Evolutionary conservation across 2,113 vertebrate species (phyloP).

Genomic region (Myrmecobius fasciatus): DNA sequence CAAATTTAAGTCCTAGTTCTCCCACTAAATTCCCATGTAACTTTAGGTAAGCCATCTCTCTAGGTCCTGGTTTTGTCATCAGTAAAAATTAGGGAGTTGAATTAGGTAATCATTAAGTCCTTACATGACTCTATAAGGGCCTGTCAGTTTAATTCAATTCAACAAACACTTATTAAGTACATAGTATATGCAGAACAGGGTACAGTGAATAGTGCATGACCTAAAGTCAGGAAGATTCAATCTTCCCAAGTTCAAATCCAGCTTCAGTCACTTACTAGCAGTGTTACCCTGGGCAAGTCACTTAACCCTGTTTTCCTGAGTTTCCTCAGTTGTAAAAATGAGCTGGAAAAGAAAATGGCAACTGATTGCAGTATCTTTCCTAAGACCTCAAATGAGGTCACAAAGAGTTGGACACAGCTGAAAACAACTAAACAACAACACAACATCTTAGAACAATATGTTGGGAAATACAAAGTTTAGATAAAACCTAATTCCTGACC

Average conservation of each 20-base stretch:
- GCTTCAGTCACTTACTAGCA: neutral
- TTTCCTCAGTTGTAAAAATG: neutral
- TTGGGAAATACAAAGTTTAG: neutral
- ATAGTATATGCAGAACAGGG: neutral
- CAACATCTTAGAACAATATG: neutral
- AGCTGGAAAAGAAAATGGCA: neutral
- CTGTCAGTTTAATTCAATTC: neutral
- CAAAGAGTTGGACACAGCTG: neutral
- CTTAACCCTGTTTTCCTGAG: neutral
- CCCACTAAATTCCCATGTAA: neutral
- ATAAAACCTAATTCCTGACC: neutral
- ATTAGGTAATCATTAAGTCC: neutral
- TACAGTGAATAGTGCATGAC: neutral
- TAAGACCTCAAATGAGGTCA: neutral
- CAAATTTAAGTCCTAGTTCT: neutral
- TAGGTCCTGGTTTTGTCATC: neutral
- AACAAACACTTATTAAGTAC: neutral
- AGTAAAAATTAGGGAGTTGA: neutral
- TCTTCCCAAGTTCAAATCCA: neutral
- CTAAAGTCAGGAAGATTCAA: neutral
- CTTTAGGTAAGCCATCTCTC: neutral
- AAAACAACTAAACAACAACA: neutral
- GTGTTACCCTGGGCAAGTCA: neutral
- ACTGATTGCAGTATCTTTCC: neutral
- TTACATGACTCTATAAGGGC: neutral